A percentile compares a stretch with the other conserved stretches of the same genome.
phyloP scores from a whole-genome alignment of 2,113 vertebrate genomes.

The Microtus ochrogaster region DNA sequence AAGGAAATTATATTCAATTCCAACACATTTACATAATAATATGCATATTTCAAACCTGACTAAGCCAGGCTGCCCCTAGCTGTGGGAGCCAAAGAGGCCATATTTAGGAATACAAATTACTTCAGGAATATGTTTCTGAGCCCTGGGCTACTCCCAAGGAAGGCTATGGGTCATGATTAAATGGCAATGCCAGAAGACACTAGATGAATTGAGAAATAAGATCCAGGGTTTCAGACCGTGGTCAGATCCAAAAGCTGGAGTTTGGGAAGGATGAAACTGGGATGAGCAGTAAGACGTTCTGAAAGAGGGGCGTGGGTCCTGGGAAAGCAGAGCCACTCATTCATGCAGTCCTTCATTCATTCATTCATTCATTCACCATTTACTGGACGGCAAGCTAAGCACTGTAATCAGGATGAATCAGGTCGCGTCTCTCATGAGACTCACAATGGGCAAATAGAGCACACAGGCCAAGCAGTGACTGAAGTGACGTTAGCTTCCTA shows the following conservation, averaged over 20 bases:
- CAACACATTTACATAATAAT: constrained; percentile 79
- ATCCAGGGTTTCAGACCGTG: background rate
- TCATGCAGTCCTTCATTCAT: background rate
- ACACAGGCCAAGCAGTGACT: background rate
- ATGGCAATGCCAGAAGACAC: constrained; percentile 53
- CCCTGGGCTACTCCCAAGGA: constrained; percentile 68
- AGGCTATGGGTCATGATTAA: constrained; percentile 43
- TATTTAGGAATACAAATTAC: constrained; percentile 81
- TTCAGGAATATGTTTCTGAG: constrained; percentile 59
- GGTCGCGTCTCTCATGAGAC: background rate
- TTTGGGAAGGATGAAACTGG: background rate
- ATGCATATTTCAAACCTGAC: constrained; percentile 80
- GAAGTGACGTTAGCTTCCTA: accelerated
- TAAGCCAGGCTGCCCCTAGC: constrained; percentile 75
- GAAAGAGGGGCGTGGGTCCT: background rate
- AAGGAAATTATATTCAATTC: constrained; percentile 78
- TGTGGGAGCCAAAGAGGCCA: constrained; percentile 72
- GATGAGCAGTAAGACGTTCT: background rate
- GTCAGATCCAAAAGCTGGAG: constrained; percentile 36
- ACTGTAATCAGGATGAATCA: background rate
- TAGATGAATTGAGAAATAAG: constrained; percentile 50
- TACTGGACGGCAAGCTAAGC: background rate
- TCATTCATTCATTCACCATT: background rate
- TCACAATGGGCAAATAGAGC: background rate
- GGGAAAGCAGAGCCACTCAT: background rate